Base-by-base conservation (phyloP, 2,113 vertebrate species). In the Corythornis cristatus region DNA sequence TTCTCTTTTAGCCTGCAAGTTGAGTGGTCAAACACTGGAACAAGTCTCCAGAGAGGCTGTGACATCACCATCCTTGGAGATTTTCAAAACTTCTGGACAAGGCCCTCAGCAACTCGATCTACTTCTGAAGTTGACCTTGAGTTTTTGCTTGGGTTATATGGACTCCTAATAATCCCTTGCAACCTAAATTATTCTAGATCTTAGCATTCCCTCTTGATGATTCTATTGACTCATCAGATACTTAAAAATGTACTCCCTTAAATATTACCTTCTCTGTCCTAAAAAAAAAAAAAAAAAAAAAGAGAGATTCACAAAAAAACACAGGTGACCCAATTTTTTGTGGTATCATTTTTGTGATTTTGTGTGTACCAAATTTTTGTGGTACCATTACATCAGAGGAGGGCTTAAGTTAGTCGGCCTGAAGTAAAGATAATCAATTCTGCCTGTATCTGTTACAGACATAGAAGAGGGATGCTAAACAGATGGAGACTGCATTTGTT, bases 351-450 rank as follows among this genome's bases (percentile, higher is more conserved):
- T 37, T 37, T 37, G 37, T 37, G 37, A 37, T 37, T 37, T 37
- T 37, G 37, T 37, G 37, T 37, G 37, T 37, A 37, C 37, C 37
- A 96, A 95, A 93, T 94, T 96, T 95, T 92, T 87, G 67, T 91
- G 58, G 61, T 89, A 95, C 67, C 81, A 81, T 93, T 92, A 93
- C 88, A 88, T 93, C 91, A 96, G 90, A 95, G 54, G 28, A 96
- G 78, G 61, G 61, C 92, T 96, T 97, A 96, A 96, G 96, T 96
- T 97, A 97, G 95, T 65, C 90, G 60, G n/a, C 72, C 88, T 95
- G 91, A 92, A 90, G 92, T 93, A 95, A 93, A 96, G 90, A 86
- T 89, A 97, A 97, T 97, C 94, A 96, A 96, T 95, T 97, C 88
- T 96, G 92, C 89, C 81, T 93, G 62, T 96, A 96, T 97, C 96